Percentiles rank a stretch among this genome's conserved stretches.
Evolutionary conservation across 2,113 vertebrate species (phyloP).

Genomic region (Chaetops frenatus): DNA sequence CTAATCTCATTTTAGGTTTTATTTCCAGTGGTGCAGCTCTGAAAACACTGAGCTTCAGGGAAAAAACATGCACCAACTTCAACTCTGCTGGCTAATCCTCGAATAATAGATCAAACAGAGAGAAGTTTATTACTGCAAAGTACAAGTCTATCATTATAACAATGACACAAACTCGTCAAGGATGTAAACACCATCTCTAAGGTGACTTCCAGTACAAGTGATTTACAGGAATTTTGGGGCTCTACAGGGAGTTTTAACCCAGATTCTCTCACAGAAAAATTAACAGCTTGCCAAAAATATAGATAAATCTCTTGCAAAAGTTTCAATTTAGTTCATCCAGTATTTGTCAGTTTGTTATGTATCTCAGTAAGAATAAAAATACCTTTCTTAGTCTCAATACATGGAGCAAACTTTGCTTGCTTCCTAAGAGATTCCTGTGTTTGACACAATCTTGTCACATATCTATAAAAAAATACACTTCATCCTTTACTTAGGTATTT

Average conservation of each 20-base stretch:
- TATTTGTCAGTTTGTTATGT: not conserved
- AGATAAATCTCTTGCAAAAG: not conserved
- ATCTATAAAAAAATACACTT: not conserved
- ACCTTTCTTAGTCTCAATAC: not conserved
- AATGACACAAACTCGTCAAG: not conserved
- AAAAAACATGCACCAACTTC: not conserved
- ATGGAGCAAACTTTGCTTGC: not conserved
- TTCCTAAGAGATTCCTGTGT: not conserved
- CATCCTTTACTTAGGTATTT: not conserved
- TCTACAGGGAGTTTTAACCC: not conserved
- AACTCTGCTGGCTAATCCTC: not conserved
- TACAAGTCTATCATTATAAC: constrained; percentile 5
- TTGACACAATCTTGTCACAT: not conserved
- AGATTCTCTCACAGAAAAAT: not conserved
- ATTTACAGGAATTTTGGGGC: not conserved
- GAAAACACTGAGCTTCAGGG: not conserved
- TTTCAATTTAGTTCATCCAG: not conserved
- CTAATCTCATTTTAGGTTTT: not conserved
- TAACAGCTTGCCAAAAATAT: not conserved
- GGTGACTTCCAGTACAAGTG: not conserved
- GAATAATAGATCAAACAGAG: not conserved
- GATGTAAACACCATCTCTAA: not conserved
- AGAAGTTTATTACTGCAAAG: not conserved
- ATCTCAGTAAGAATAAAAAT: not conserved
- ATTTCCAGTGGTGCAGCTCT: not conserved